Conservation (phyloP, 2,888 invertebrate species). For the Athripsodes cinereus region DNA sequence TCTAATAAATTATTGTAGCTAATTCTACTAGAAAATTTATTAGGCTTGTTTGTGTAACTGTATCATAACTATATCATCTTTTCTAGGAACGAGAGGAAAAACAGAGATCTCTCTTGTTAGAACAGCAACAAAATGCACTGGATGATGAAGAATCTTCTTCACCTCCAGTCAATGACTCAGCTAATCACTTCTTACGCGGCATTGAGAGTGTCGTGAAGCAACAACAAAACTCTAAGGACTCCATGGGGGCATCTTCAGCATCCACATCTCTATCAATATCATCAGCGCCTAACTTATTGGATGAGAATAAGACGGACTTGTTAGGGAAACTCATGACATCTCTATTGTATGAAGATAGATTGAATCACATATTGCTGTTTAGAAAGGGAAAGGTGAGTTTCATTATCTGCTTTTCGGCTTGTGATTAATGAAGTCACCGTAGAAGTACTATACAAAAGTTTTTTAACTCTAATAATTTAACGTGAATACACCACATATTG, state of each 20-base stretch:
- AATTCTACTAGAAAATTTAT: too few relatives aligned
- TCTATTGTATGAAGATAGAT: conserved; percentile 61
- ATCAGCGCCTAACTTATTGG: conserved; percentile 33
- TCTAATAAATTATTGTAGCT: too few relatives aligned
- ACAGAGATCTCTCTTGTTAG: conserved; percentile 47
- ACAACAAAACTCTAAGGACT: conserved; percentile 32
- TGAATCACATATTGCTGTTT: conserved; percentile 67
- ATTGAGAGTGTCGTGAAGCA: conserved; percentile 44
- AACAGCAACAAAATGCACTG: conserved; percentile 43
- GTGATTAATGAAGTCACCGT: too few relatives aligned
- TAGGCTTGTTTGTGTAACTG: too few relatives aligned
- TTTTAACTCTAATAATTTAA: too few relatives aligned
- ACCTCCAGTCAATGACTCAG: conserved; percentile 16
- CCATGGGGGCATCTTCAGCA: neutral
- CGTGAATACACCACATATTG: too few relatives aligned
- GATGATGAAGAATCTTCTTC: conserved; percentile 41
- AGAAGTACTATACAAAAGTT: too few relatives aligned
- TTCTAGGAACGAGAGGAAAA: conserved; percentile 56
- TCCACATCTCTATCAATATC: neutral
- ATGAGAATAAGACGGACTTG: conserved; percentile 55
- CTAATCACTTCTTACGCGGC: conserved; percentile 43
- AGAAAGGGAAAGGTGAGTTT: conserved; percentile 70
- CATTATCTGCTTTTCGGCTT: too few relatives aligned
- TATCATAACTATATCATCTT: too few relatives aligned
- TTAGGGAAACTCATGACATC: conserved; percentile 60